Conservation (phyloP, 2,113 vertebrate species). For the Barbus barbus region DNA sequence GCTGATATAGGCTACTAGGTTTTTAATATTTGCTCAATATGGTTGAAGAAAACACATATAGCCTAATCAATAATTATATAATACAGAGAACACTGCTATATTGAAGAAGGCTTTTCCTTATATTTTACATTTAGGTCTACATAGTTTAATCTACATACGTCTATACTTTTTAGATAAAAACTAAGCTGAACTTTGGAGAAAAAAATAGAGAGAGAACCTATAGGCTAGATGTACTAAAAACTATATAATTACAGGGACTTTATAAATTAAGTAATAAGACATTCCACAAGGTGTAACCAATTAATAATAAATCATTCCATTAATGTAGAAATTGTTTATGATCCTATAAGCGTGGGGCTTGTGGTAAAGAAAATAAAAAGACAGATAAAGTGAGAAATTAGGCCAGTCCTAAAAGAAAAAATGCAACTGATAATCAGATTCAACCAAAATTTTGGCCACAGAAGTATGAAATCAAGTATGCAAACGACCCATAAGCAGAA, state of each 20-base stretch:
- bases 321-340: background rate
- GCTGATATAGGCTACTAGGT: background rate
- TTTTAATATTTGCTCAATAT: background rate
- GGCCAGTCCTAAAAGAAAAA: background rate
- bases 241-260: too few relatives aligned
- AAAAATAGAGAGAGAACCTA: too few relatives aligned
- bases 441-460: background rate
- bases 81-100: background rate
- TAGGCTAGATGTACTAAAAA: too few relatives aligned
- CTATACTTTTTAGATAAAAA: background rate
- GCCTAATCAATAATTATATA: background rate
- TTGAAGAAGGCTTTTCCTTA: background rate
- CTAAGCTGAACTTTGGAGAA: background rate
- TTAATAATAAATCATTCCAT: background rate
- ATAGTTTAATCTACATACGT: background rate
- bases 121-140: background rate
- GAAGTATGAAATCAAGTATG: slow-evolving; percentile 6
- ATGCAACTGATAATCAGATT: background rate
- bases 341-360: background rate
- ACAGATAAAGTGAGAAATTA: background rate
- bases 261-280: background rate
- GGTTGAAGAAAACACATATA: background rate
- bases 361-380: background rate
- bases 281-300: background rate
- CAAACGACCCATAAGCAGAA: background rate